These are phyloP conservation scores for Micromussa lordhowensis DNA, from an alignment of 92 coral and sea anemone species.

Conservation along the genomic window DNA sequence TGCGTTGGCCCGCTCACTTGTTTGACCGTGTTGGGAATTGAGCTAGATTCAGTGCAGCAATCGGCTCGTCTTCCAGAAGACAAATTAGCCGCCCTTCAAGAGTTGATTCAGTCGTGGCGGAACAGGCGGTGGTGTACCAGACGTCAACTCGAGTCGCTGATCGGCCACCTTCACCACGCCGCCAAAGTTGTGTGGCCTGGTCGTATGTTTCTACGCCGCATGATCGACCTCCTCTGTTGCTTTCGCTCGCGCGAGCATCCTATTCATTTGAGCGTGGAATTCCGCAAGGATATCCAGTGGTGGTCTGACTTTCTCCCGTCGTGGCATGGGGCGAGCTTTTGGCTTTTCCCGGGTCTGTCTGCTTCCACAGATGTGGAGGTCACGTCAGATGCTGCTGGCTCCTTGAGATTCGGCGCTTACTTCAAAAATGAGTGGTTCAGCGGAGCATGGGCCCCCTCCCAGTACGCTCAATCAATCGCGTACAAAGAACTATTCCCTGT, in stretches of 20 bases:
- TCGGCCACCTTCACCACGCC: conserved; percentile 60
- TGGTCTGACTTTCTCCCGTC: background rate
- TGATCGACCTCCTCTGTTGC: conserved; percentile 53
- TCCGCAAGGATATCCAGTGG: conserved; percentile 2
- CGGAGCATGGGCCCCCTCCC: background rate
- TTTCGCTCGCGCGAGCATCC: conserved; percentile 47
- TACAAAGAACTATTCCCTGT: background rate
- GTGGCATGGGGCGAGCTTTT: background rate
- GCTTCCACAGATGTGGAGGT: background rate
- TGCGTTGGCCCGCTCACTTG: background rate
- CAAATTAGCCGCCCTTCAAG: background rate
- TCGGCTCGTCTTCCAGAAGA: conserved; percentile 31
- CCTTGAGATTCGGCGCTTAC: background rate
- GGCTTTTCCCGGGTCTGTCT: conserved; percentile 23
- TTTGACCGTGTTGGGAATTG: conserved; percentile 14
- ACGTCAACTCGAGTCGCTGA: conserved; percentile 1
- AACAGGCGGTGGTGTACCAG: conserved; percentile 11
- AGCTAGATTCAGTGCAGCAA: conserved; percentile 30
- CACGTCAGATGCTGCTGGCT: conserved; percentile 36
- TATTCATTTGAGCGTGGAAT: conserved; percentile 18
- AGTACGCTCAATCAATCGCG: background rate
- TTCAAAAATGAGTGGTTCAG: background rate
- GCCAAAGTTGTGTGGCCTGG: conserved; percentile 62
- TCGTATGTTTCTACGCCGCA: conserved; percentile 45
- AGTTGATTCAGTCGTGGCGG: conserved; percentile 9